Conservation (phyloP, 2,113 vertebrate species). For the Pipa parva region DNA sequence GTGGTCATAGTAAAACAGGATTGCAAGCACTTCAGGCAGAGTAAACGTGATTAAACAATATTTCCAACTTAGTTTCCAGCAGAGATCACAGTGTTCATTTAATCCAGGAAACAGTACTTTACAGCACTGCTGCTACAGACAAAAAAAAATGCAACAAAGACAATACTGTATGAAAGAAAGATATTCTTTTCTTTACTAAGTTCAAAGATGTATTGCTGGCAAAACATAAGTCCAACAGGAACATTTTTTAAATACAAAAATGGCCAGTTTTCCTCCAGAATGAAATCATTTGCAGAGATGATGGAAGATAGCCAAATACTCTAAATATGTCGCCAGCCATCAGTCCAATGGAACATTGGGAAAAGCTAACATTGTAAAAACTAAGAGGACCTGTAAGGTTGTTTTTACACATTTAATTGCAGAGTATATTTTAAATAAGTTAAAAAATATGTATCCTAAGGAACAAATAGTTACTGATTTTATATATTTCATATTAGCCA, state of each 20-base stretch:
- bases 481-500: too few relatives aligned
- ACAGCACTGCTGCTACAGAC: too few relatives aligned
- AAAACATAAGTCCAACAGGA: constrained; percentile 21
- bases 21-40: too few relatives aligned
- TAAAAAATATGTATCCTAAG: too few relatives aligned
- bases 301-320: background rate
- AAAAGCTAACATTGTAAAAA: constrained; percentile 4
- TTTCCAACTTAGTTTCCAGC: too few relatives aligned
- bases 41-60: too few relatives aligned
- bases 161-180: constrained; percentile 13
- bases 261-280: constrained; percentile 13
- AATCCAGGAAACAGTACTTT: too few relatives aligned
- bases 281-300: background rate
- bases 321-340: constrained; percentile 5
- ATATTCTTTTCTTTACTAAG: background rate
- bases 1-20: too few relatives aligned
- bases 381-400: background rate
- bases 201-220: constrained; percentile 22
- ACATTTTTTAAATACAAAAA: constrained; percentile 21
- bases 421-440: too few relatives aligned
- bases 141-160: constrained; percentile 7
- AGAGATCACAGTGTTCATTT: too few relatives aligned
- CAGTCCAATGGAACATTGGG: constrained; percentile 14
- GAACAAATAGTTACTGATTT: too few relatives aligned
- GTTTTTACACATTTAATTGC: too few relatives aligned